Conservation (phyloP, 2,113 vertebrate species). For the Anoplopoma fimbria region DNA sequence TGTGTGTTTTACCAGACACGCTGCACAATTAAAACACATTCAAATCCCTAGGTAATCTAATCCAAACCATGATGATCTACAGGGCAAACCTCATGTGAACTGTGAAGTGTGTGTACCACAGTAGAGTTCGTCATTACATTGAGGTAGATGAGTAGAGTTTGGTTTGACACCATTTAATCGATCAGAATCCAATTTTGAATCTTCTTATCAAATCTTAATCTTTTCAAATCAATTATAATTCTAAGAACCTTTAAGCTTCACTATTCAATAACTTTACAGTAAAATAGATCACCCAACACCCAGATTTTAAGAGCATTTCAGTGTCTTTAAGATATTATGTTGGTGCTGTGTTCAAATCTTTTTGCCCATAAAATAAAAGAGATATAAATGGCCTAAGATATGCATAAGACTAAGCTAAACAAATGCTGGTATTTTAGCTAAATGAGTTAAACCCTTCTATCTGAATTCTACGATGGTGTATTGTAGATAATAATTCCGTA, state of each 20-base stretch:
- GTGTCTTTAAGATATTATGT: not conserved
- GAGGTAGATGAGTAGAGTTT: not conserved
- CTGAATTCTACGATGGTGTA: too few relatives aligned
- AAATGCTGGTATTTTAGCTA: too few relatives aligned
- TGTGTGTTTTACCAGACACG: not conserved
- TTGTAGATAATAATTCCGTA: too few relatives aligned
- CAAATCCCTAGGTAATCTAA: constrained; percentile 14
- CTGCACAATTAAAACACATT: not conserved
- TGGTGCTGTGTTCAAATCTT: not conserved
- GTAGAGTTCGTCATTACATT: not conserved
- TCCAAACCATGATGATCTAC: constrained; percentile 1
- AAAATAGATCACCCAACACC: not conserved
- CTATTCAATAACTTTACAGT: too few relatives aligned
- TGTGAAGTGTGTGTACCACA: not conserved
- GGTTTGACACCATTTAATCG: not conserved
- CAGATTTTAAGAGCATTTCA: too few relatives aligned
- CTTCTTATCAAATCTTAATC: not conserved
- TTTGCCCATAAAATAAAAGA: too few relatives aligned
- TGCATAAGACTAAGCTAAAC: too few relatives aligned
- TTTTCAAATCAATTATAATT: not conserved
- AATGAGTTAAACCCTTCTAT: too few relatives aligned
- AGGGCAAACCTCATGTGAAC: constrained; percentile 5
- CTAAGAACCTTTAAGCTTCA: not conserved
- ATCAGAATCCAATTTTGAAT: not conserved
- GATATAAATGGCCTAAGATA: too few relatives aligned